Base-by-base conservation (phyloP, 2,113 vertebrate species). In the Ibidorhyncha struthersii region DNA sequence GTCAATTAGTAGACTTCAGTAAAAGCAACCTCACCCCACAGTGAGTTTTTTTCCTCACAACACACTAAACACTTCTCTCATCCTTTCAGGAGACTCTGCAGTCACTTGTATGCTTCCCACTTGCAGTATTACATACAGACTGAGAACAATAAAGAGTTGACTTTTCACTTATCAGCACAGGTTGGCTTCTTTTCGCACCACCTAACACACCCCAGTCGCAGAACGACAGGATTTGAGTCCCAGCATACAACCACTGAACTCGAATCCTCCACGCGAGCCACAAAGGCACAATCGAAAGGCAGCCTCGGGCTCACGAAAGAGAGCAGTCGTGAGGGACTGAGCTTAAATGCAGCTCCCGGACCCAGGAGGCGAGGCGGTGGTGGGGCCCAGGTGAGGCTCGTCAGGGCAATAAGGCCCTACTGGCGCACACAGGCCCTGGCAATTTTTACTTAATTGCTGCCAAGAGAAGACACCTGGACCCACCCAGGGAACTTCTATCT, bases 281-380 rank as follows among this genome's bases (percentile, higher is more conserved):
- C 20, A 32, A 29, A 47, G 2, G 1, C 2, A 70, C 73, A 40
- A 38, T 1, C 18, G 61, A 34, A 32, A 47, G 0, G 1, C 0
- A 9, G 3, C 6, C 13, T 5, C 26, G 20, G 6, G 2, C 47
- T 50, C 3, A 22, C 6, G 29, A 10, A 63, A 10, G 1, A 30
- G 2, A 41, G 0, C 2, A n/a, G 0, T 0, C 0, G 0, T 9
- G 12, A 59, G 5, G 32, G 26, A 47, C 49, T 34, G 55, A 73
- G 36, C 30, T 70, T 29, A 66, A 74, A 30, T 8, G 1, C n/a
- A 73, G 41, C 52, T 43, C 55, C 55, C 4, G 50, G 26, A 8
- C 6, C 19, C 56, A 41, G 0, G 36, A 72, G 82, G 63, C 72
- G 63, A 26, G 6, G 8, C 8, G 15, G 13, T 6, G 7, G 22